Evolutionary conservation across 2,797 vertebrate genomes (phyloP).

Genomic region (Peromyscus aztecus): DNA sequence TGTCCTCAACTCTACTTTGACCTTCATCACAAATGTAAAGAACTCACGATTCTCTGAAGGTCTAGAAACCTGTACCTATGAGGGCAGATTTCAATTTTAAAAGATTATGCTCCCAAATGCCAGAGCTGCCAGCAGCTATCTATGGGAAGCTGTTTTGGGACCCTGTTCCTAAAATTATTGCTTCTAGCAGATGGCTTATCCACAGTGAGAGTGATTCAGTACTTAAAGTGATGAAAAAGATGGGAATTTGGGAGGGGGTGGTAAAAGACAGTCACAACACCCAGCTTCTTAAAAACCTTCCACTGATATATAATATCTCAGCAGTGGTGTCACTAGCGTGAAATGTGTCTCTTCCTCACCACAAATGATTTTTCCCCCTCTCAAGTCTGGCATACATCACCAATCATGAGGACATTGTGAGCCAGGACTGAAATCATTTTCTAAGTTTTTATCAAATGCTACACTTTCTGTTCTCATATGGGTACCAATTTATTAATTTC

Average conservation of each 20-base stretch:
- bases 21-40: slow-evolving; percentile 71
- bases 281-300: slow-evolving; percentile 26
- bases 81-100: slow-evolving; percentile 79
- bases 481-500: slow-evolving; percentile 79
- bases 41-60: slow-evolving; percentile 38
- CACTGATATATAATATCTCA: slow-evolving; percentile 64
- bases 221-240: slow-evolving; percentile 71
- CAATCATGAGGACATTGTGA: slow-evolving; percentile 56
- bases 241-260: slow-evolving; percentile 21
- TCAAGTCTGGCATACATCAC: neutral
- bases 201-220: slow-evolving; percentile 74
- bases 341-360: slow-evolving; percentile 48
- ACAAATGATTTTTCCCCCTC: slow-evolving; percentile 5
- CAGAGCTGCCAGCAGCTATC: slow-evolving; percentile 74
- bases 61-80: slow-evolving; percentile 68
- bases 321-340: slow-evolving; percentile 43
- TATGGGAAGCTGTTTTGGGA: slow-evolving; percentile 79
- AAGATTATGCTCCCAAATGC: slow-evolving; percentile 82
- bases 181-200: slow-evolving; percentile 79
- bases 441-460: slow-evolving; percentile 64
- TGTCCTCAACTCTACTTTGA: slow-evolving; percentile 65
- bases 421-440: slow-evolving; percentile 37
- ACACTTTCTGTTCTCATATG: slow-evolving; percentile 66
- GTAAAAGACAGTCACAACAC: slow-evolving; percentile 61
- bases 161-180: slow-evolving; percentile 80